These are phyloP conservation scores for Calypte anna DNA, from an alignment of 2,113 vertebrate genomes.

Conservation along the genomic window DNA sequence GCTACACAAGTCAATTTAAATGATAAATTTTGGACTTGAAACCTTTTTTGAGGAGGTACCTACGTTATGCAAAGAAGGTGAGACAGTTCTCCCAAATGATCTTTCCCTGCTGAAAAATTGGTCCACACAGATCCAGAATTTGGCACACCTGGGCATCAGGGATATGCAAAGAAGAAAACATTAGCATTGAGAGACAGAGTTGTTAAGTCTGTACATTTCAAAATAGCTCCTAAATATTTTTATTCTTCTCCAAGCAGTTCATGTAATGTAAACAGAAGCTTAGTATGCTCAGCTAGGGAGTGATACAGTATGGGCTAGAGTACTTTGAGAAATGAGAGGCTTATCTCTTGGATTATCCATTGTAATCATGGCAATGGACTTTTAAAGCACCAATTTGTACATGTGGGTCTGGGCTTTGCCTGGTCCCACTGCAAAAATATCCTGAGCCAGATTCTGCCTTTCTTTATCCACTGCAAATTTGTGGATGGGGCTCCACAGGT, in stretches of 20 bases:
- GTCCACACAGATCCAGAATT: not conserved
- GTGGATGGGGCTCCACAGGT: not conserved
- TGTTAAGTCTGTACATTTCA: slow-evolving; percentile 5
- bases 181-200: not conserved
- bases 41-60: not conserved
- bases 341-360: slow-evolving; percentile 38
- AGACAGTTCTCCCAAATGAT: not conserved
- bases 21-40: not conserved
- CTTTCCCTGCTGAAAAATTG: not conserved
- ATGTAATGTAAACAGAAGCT: not conserved
- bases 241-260: not conserved
- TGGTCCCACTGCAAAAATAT: not conserved
- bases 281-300: not conserved
- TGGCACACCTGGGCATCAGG: not conserved
- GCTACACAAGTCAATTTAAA: not conserved
- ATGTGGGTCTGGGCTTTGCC: not conserved
- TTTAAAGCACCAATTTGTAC: not conserved
- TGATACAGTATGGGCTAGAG: not conserved
- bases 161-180: not conserved
- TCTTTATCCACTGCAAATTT: not conserved
- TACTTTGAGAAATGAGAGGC: slow-evolving; percentile 14
- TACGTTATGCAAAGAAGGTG: not conserved
- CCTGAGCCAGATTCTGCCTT: not conserved
- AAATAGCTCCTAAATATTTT: not conserved
- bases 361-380: slow-evolving; percentile 28